Conservation (phyloP, 1,140 invertebrate species). For the Acromyrmex charruanus region DNA sequence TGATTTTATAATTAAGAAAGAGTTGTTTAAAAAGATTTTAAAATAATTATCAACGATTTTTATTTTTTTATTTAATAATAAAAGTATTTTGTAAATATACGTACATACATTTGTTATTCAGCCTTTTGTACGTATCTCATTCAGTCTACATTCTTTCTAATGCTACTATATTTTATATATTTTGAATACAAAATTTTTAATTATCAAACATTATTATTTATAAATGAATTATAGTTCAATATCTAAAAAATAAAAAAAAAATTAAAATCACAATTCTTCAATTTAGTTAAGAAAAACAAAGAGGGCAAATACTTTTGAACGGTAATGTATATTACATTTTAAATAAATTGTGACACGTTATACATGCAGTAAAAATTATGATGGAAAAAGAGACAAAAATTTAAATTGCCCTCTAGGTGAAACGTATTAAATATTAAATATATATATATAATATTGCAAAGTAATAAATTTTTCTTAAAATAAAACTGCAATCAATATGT, state of each 20-base stretch:
- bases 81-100: background rate
- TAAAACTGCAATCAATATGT: background rate
- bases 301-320: no score
- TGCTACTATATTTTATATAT: no score
- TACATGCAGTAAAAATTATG: background rate
- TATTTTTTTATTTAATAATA: background rate
- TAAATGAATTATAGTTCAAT: no score
- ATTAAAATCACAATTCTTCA: no score
- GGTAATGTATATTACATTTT: background rate
- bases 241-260: no score
- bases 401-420: background rate
- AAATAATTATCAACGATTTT: background rate
- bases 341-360: background rate
- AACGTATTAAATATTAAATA: constrained; percentile 15
- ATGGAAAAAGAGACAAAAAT: background rate
- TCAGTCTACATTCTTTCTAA: no score
- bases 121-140: no score
- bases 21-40: background rate
- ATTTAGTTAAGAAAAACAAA: no score
- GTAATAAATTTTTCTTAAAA: constrained; percentile 10
- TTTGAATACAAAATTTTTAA: no score
- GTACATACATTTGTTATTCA: background rate
- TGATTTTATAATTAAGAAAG: background rate
- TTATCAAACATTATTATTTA: no score
- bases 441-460: background rate